These are phyloP conservation scores for silkworm (Bombyx mori) DNA, from an alignment of 1,140 invertebrate genomes.

Conservation along the genomic window DNA sequence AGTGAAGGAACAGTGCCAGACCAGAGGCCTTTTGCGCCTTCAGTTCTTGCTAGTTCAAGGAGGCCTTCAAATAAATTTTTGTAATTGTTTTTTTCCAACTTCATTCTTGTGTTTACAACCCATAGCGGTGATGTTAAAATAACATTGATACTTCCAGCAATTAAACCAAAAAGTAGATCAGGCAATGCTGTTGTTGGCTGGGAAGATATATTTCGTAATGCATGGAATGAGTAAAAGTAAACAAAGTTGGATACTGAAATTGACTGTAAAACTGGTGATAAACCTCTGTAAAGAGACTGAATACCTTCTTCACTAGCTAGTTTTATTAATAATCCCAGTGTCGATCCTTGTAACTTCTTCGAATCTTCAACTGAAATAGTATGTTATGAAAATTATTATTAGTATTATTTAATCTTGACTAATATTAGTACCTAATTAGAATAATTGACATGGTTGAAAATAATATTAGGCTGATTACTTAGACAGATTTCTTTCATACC, in stretches of 20 bases:
- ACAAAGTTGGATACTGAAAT: slow-evolving; percentile 92
- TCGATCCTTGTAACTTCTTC: slow-evolving; percentile 45
- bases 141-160: slow-evolving; percentile 89
- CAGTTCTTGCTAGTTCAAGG: slow-evolving; percentile 77
- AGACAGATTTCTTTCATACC: no score
- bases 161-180: slow-evolving; percentile 84
- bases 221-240: slow-evolving; percentile 94
- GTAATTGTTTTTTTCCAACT: slow-evolving; percentile 73
- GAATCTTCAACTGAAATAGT: slow-evolving; percentile 56
- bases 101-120: slow-evolving; percentile 92
- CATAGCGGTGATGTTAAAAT: slow-evolving; percentile 88
- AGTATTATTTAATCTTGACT: background rate
- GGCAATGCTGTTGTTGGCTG: slow-evolving; percentile 74
- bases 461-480: no score
- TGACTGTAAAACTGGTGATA: slow-evolving; percentile 86
- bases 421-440: background rate
- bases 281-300: slow-evolving; percentile 82
- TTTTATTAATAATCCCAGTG: slow-evolving; percentile 44
- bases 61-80: slow-evolving; percentile 76
- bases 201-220: slow-evolving; percentile 76
- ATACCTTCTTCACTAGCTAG: slow-evolving; percentile 74
- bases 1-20: slow-evolving; percentile 87
- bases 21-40: slow-evolving; percentile 84
- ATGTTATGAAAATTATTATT: background rate
- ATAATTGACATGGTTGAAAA: no score